phyloP scores from a whole-genome alignment of 1,140 invertebrate species.

The Archegozetes longisetosus region DNA sequence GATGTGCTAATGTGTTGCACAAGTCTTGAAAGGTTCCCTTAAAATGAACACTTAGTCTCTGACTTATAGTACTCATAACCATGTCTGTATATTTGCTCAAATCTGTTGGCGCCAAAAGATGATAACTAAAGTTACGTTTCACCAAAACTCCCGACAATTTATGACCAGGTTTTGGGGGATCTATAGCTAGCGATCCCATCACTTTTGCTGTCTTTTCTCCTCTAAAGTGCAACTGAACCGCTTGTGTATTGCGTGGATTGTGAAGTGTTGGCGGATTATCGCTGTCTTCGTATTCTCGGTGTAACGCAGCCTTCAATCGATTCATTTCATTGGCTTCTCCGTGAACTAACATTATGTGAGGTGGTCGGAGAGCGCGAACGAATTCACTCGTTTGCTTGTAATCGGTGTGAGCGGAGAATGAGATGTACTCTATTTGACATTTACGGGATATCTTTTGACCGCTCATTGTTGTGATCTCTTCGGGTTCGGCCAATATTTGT shows the following conservation, averaged over 20 bases:
- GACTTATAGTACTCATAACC: slow-evolving; percentile 75
- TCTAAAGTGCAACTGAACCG: slow-evolving; percentile 78
- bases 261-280: slow-evolving; percentile 78
- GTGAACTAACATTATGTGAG: slow-evolving; percentile 92
- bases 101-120: slow-evolving; percentile 76
- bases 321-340: slow-evolving; percentile 99
- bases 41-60: slow-evolving; percentile 75
- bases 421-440: slow-evolving; percentile 98
- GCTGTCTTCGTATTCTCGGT: slow-evolving; percentile 84
- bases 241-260: slow-evolving; percentile 89
- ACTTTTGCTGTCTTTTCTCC: slow-evolving; percentile 97
- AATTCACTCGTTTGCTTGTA: slow-evolving; percentile 98
- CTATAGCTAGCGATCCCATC: slow-evolving; percentile 75
- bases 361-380: slow-evolving; percentile 77
- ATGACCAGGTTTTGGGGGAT: slow-evolving; percentile 56
- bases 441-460: slow-evolving; percentile 91
- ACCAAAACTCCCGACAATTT: slow-evolving; percentile 82
- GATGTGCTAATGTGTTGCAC: slow-evolving; percentile 62
- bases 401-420: slow-evolving; percentile 97
- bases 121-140: slow-evolving; percentile 96
- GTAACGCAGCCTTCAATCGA: slow-evolving; percentile 77
- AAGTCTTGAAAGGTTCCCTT: slow-evolving; percentile 56
- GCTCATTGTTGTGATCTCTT: slow-evolving; percentile 85
- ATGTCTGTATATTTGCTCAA: slow-evolving; percentile 91
- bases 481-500: slow-evolving; percentile 89